Evolutionary conservation across 2,888 invertebrate species (phyloP).

Genomic region (Ephialtes manifestator): DNA sequence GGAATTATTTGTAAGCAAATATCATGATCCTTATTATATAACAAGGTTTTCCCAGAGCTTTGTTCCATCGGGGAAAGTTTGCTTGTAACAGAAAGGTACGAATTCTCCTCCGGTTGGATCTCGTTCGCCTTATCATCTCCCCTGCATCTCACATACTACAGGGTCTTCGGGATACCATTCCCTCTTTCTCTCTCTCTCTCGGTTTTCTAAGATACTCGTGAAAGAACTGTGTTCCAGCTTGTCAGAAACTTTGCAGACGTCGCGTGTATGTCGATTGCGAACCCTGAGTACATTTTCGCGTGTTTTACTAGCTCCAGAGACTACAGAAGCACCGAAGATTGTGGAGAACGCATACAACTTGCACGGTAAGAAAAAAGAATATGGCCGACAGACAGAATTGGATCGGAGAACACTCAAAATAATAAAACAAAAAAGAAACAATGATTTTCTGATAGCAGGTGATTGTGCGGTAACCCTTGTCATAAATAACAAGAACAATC

Average conservation of each 20-base stretch:
- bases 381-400: conserved; percentile 38
- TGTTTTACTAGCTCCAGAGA: conserved; percentile 2
- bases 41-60: background rate
- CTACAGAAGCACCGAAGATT: background rate
- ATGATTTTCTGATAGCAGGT: background rate
- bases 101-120: background rate
- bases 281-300: background rate
- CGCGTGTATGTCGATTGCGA: conserved; percentile 38
- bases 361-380: conserved; percentile 1
- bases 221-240: conserved; percentile 19
- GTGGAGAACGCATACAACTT: conserved; percentile 1
- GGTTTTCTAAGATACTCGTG: background rate
- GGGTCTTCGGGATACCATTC: background rate
- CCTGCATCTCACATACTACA: background rate
- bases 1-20: background rate
- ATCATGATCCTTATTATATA: no score
- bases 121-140: background rate
- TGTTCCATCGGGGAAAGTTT: background rate
- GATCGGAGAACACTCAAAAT: conserved; percentile 37
- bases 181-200: background rate
- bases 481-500: no score
- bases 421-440: conserved; percentile 20
- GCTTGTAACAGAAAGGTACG: background rate
- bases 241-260: conserved; percentile 55
- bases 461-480: conserved; percentile 47